phyloP scores from a whole-genome alignment of 2,113 vertebrate species.

The Willisornis vidua region DNA sequence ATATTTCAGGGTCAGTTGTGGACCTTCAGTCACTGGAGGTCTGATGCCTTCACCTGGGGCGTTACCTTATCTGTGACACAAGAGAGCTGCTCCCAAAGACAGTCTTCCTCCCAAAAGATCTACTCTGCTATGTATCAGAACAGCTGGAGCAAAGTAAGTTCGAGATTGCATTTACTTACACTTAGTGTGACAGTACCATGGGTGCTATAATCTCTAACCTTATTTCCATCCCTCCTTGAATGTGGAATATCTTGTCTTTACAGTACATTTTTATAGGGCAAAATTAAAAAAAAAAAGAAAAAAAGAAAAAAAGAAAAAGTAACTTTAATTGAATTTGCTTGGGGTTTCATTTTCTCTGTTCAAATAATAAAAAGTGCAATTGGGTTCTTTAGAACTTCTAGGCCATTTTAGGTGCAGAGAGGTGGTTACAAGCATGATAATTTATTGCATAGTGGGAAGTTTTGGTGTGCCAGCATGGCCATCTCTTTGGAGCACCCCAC shows the following conservation, averaged over 20 bases:
- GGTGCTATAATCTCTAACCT: not conserved
- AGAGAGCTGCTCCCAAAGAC: not conserved
- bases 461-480: not conserved
- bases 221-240: not conserved
- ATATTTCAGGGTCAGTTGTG: not conserved
- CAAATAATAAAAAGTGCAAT: not conserved
- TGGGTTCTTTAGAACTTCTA: not conserved
- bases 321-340: not conserved
- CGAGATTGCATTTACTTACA: not conserved
- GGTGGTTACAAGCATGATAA: not conserved
- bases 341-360: not conserved
- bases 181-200: not conserved
- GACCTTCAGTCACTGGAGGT: not conserved
- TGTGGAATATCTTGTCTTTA: not conserved
- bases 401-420: not conserved
- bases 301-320: rapidly evolving
- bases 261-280: rapidly evolving
- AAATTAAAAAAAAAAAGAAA: not conserved
- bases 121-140: not conserved
- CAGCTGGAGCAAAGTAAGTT: not conserved
- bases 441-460: not conserved
- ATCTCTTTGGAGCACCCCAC: rapidly evolving
- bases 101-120: not conserved
- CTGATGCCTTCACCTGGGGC: not conserved
- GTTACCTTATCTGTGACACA: too few species aligned